A percentile compares a stretch with the other conserved stretches of the same genome.
Evolutionary conservation across 1,140 invertebrate species (phyloP).

Genomic region (Meloidogyne floridensis): DNA sequence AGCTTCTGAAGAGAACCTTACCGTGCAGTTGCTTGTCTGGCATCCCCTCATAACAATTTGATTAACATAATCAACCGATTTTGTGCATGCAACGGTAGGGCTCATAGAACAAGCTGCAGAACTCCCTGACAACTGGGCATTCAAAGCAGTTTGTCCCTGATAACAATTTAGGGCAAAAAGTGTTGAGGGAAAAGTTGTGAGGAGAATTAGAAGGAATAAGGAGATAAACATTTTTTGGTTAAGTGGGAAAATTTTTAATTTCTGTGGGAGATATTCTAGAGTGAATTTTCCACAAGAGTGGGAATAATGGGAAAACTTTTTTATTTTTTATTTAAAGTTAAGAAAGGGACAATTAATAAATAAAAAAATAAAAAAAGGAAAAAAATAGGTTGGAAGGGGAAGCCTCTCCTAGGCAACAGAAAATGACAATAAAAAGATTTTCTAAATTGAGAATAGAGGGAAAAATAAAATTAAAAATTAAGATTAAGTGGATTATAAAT

Average conservation of each 20-base stretch:
- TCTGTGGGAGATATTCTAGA: too few species aligned
- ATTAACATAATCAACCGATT: slow-evolving; percentile 14
- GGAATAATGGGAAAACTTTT: neutral
- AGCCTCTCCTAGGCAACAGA: too few species aligned
- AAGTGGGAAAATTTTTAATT: too few species aligned
- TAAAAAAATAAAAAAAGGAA: neutral
- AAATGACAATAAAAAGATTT: too few species aligned
- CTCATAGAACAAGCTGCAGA: slow-evolving; percentile 5
- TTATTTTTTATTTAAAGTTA: neutral
- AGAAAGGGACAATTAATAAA: neutral
- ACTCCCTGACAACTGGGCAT: neutral
- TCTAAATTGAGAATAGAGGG: too few species aligned
- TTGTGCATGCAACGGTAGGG: neutral
- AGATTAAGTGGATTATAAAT: too few species aligned
- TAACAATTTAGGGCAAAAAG: slow-evolving; percentile 14
- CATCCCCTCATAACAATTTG: slow-evolving; percentile 25
- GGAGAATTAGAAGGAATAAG: neutral
- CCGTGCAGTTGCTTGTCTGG: slow-evolving; percentile 22
- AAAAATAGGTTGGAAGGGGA: neutral
- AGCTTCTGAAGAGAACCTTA: neutral
- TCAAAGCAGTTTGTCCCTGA: slow-evolving; percentile 17
- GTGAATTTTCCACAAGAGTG: neutral
- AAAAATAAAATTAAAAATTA: too few species aligned
- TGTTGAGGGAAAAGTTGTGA: neutral
- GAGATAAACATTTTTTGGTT: neutral